A percentile compares a stretch with the other conserved stretches of the same genome.
phyloP scores from a whole-genome alignment of 2,888 invertebrate genomes.

The Luperina nickerlii region DNA sequence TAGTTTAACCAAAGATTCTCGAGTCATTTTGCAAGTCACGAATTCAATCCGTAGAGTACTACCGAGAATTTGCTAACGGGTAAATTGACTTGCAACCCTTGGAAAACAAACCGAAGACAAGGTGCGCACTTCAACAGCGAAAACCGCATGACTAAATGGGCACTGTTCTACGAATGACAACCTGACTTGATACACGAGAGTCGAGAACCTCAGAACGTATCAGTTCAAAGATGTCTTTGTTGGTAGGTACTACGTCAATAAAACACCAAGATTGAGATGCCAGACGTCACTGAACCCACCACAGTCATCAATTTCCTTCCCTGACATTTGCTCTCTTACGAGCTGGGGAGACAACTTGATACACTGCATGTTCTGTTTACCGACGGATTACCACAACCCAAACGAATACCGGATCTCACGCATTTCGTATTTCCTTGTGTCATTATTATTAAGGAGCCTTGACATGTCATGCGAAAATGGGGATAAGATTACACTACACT shows the following conservation, averaged over 20 bases:
- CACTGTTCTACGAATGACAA: conserved; percentile 16
- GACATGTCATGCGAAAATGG: conserved; percentile 30
- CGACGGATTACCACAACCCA: conserved; percentile 50
- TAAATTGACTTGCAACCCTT: conserved; percentile 7
- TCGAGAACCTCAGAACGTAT: conserved; percentile 11
- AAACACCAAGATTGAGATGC: conserved; percentile 50
- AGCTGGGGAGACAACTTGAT: conserved; percentile 56
- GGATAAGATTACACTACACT: conserved; percentile 27
- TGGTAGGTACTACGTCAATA: conserved; percentile 40
- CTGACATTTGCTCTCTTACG: conserved; percentile 50
- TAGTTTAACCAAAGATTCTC: not conserved
- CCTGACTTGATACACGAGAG: conserved; percentile 22
- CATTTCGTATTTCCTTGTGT: conserved; percentile 55
- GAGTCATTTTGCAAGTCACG: not conserved
- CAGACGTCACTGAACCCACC: conserved; percentile 47
- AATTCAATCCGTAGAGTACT: conserved; percentile 8
- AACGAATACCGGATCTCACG: conserved; percentile 46
- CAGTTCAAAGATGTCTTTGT: conserved; percentile 38
- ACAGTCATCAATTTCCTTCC: conserved; percentile 59
- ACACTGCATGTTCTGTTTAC: conserved; percentile 58
- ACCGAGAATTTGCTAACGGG: not conserved
- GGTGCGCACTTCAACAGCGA: not conserved
- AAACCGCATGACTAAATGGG: conserved; percentile 19
- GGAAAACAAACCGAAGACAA: not conserved
- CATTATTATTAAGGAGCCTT: conserved; percentile 46